Base-by-base conservation (phyloP, 2,888 invertebrate genomes). In the Phoronis australis region DNA sequence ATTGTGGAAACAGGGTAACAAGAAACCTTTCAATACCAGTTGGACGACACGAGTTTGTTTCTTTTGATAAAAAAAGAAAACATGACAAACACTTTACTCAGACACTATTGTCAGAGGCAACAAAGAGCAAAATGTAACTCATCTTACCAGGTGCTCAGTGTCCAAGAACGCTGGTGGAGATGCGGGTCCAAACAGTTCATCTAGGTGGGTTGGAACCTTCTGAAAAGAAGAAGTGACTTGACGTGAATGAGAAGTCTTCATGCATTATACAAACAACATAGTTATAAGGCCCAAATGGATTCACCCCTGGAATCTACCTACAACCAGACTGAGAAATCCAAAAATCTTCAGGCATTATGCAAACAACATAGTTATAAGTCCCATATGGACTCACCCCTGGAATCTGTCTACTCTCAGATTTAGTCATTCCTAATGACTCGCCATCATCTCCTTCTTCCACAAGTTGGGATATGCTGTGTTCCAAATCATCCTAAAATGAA, bases 401-500 rank as follows among this genome's bases (percentile, higher is more conserved):
- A n/a, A n/a, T n/a, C n/a, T n/a, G n/a, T n/a, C n/a, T n/a, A n/a
- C n/a, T n/a, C n/a, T n/a, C n/a, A n/a, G n/a, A n/a, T n/a, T n/a
- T n/a, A n/a, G n/a, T n/a, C n/a, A n/a, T n/a, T n/a, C n/a, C n/a
- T n/a, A n/a, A n/a, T n/a, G n/a, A n/a, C n/a, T n/a, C n/a, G n/a
- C n/a, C n/a, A 21, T 73, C 73, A n/a, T 69, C 71, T 55, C 74
- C 75, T 54, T 73, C 75, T 26, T 69, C 65, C 48, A 73, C 66
- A 44, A 74, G 57, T 50, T 68, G 67, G 50, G 58, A 65, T 40
- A 73, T 64, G 47, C 66, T 73, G 48, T 69, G 65, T 53, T 74
- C 73, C 61, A 75, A 61, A 46, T 66, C 67, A 50, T 70, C 66
- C 73, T 93, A 82, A 1, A 83, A 81, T 42, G 64, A 61, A 61